Percentiles rank a stretch among this genome's conserved stretches.
These are phyloP conservation scores for Ylistrum balloti DNA, from an alignment of 1,140 invertebrate genomes.

Conservation along the genomic window DNA sequence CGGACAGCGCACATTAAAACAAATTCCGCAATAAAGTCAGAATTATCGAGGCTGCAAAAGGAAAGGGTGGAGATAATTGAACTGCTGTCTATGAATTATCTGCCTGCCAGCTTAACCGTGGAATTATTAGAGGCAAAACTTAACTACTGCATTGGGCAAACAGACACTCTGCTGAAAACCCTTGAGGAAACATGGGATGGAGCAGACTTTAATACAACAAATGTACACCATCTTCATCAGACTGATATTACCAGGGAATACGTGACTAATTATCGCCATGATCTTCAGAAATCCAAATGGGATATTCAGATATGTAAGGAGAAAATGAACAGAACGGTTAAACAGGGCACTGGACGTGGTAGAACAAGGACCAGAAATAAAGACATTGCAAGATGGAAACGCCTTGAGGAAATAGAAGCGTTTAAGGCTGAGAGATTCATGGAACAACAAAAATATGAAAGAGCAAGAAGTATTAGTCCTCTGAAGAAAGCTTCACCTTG, in stretches of 20 bases:
- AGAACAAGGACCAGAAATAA: conserved; percentile 65
- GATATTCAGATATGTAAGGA: conserved; percentile 70
- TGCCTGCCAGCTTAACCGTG: conserved; percentile 78
- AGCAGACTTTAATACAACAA: conserved; percentile 45
- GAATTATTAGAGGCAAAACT: conserved; percentile 79
- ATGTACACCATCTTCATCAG: conserved; percentile 31
- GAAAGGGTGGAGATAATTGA: conserved; percentile 78
- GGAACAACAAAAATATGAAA: conserved; percentile 66
- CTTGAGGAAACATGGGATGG: conserved; percentile 74
- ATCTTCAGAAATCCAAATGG: conserved; percentile 69
- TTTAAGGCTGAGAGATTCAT: conserved; percentile 75
- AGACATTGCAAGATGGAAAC: conserved; percentile 63
- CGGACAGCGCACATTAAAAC: conserved; percentile 40
- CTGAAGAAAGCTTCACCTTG: conserved; percentile 46
- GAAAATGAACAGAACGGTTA: conserved; percentile 58
- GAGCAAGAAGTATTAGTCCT: conserved; percentile 53
- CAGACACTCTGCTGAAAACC: conserved; percentile 75
- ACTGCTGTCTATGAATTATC: conserved; percentile 74
- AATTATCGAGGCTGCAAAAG: conserved; percentile 75
- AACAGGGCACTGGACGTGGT: conserved; percentile 62
- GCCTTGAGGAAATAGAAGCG: conserved; percentile 73
- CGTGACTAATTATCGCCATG: conserved; percentile 65
- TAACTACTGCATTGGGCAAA: conserved; percentile 80
- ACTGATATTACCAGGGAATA: conserved; percentile 67
- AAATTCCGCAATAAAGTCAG: conserved; percentile 62